These are phyloP conservation scores for Rhagoletis zephyria DNA, from an alignment of 1,140 invertebrate species.

Conservation along the genomic window DNA sequence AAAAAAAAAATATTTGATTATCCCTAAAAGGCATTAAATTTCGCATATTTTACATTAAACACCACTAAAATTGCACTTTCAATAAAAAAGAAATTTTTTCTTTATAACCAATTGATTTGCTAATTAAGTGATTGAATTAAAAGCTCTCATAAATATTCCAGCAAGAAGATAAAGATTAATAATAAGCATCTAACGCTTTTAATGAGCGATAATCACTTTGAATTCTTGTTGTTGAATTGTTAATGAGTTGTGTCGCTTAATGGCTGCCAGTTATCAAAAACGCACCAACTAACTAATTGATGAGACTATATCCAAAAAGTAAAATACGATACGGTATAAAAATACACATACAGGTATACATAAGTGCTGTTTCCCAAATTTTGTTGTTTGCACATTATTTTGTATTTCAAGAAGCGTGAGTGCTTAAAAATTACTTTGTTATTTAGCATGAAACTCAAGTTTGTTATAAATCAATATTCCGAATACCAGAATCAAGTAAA, in stretches of 20 bases:
- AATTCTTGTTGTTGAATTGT: constrained; percentile 42
- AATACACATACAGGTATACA: too few relatives aligned
- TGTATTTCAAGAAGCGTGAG: too few relatives aligned
- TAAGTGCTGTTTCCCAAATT: too few relatives aligned
- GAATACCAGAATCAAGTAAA: too few relatives aligned
- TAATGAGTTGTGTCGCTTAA: constrained; percentile 27
- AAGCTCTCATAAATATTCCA: constrained; percentile 45
- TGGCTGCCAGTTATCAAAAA: constrained; percentile 42
- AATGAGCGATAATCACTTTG: constrained; percentile 49
- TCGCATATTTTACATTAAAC: neutral
- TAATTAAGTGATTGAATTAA: constrained; percentile 51
- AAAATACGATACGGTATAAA: too few relatives aligned
- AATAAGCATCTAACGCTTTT: constrained; percentile 17
- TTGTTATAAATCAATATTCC: too few relatives aligned
- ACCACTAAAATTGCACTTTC: neutral
- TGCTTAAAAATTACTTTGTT: too few relatives aligned
- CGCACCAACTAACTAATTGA: constrained; percentile 43
- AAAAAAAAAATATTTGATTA: too few relatives aligned
- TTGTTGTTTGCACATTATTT: too few relatives aligned
- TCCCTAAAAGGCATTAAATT: too few relatives aligned
- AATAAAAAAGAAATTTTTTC: neutral
- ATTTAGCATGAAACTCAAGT: too few relatives aligned
- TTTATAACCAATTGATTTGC: constrained; percentile 31
- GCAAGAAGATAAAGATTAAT: constrained; percentile 36
- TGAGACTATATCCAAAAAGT: neutral